Base-by-base conservation (phyloP, 2,888 invertebrate species). In the Deroplatys truncata region DNA sequence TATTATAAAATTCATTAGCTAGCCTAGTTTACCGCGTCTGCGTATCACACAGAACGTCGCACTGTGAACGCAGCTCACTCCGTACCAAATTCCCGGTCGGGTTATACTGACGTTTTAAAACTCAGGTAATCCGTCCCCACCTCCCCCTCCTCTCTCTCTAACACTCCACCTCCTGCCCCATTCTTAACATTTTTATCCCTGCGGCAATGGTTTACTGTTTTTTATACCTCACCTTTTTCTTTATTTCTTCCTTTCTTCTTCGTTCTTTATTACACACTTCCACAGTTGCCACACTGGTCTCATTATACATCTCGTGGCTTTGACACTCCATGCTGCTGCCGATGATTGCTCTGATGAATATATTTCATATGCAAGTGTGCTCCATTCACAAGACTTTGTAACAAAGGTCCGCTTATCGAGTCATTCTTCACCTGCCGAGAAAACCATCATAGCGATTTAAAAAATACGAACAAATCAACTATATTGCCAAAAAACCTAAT, bases 141-240 rank as follows among this genome's bases (percentile, higher is more conserved):
- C 49, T 56, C 28, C n/a, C n/a, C n/a, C n/a, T n/a, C n/a, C n/a
- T n/a, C n/a, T n/a, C n/a, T 16, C 82, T 1, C 29, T 25, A 29
- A 3, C 31, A 28, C 29, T 56, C 88, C 89, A 7, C 82, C 31
- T 16, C 86, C 31, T 25, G 49, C 89, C 82, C 88, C 89, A 89
- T 89, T 89, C 89, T 89, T 84, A 87, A 84, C 89, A 89, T 89
- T 89, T 86, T 86, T 86, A 89, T 89, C 89, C 89, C 28, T 72
- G 72, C 28, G 89, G 87, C 84, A 28, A 89, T 88, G 86, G 87
- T 88, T 89, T 88, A 87, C 87, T 82, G 82, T 89, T 28, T 88
- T 82, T 29, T 31, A 72, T 72, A 72, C 56, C 56, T 72, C 56
- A 72, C 56, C 56, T 72, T 72, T 56, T 56, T 56, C 56, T 56